Evolutionary conservation across 2,797 vertebrate genomes (phyloP), one percentile per base, ranked within the genome.

Genomic region (Anguilla anguilla): DNA sequence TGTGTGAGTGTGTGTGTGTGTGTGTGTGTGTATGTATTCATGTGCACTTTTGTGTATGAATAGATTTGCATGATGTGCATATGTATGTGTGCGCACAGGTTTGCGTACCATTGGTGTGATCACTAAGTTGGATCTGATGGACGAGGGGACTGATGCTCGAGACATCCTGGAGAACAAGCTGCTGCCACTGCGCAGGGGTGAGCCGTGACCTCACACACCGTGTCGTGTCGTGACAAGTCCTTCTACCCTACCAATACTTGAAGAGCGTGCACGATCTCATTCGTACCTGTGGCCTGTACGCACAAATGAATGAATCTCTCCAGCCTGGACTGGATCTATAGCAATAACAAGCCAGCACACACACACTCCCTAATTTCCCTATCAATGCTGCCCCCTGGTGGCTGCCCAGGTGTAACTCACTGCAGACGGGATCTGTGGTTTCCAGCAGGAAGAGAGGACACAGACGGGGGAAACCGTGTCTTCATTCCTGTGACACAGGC

Each of bases 101-200:
- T 93, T 96, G 0, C 96, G 97, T 90, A 98, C 97, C 86, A 98
- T 98, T 51, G 97, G 97, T 86, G 97, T 98, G 89, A 97, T 98
- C 93, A 98, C 97, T 89, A 98, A 98, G 92, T 92, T 98, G 94
- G 97, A 98, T 91, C 94, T 98, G 90, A 98, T 98, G 97, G 97
- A 98, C 3, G 97, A 98, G 91, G 97, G 97, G 82, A 98, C 97
- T 0, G 97, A 98, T 85, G 97, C 97, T 53, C 94, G 97, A 0
- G 97, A 98, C 2, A 96, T 98, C 51, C 91, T 98, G 91, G 97
- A 98, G 90, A 98, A 98, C 88, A 98, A 98, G 90, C 94, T 98
- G 85, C 96, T 98, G 67, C 97, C 97, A 0, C 93, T 98, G 86
- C 96, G 97, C 22, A 96, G 97, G 94, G 97, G 97, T 97, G 74